Evolutionary conservation across 2,113 vertebrate species (phyloP).

Genomic region (Dromiciops gliroides): DNA sequence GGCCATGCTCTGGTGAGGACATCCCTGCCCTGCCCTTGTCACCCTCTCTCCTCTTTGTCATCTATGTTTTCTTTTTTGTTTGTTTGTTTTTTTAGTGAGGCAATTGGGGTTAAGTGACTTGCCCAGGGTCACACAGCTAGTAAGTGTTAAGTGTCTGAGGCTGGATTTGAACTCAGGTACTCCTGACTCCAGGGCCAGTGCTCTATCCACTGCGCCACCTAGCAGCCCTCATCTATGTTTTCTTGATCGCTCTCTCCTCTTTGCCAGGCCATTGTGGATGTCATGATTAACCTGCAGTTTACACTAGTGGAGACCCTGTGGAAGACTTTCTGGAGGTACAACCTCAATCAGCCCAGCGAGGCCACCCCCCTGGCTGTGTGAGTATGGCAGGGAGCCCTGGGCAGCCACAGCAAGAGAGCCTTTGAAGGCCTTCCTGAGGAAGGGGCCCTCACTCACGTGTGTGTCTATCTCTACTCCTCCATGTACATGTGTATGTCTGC

Average conservation of each 20-base stretch:
- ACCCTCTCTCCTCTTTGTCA: too few species aligned
- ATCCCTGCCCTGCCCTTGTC: background rate
- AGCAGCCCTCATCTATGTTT: too few species aligned
- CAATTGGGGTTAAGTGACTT: too few species aligned
- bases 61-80: too few species aligned
- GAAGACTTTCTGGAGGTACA: conserved; percentile 96
- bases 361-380: conserved; percentile 86
- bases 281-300: conserved; percentile 95
- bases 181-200: too few species aligned
- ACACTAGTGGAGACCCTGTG: conserved; percentile 93
- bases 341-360: conserved; percentile 88
- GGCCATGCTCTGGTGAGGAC: background rate
- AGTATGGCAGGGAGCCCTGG: conserved; percentile 62
- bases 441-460: background rate
- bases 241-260: too few species aligned
- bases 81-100: too few species aligned
- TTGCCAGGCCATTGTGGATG: conserved; percentile 91
- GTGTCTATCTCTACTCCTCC: background rate
- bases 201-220: too few species aligned
- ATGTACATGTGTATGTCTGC: background rate
- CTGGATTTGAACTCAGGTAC: too few species aligned
- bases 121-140: too few species aligned
- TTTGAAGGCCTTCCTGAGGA: background rate
- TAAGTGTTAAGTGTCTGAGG: too few species aligned
- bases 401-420: background rate